phyloP scores from a whole-genome alignment of 30 jellyfish, hydroid and myxozoan genomes.

The Chironex yamaguchii region DNA sequence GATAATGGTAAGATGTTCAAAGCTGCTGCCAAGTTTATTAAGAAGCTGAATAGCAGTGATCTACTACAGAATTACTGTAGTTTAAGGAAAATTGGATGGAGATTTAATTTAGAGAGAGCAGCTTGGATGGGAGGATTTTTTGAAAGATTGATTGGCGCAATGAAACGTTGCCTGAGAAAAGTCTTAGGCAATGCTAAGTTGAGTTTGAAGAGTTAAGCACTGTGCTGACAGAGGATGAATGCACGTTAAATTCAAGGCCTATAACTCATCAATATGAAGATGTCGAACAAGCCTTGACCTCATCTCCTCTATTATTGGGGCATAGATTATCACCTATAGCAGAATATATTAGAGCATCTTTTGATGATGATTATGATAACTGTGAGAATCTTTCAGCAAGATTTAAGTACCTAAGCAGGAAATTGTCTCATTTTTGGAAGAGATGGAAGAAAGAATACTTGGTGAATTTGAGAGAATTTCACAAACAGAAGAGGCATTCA shows the following conservation, averaged over 20 bases:
- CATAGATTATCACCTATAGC: conserved; percentile 5
- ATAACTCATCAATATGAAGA: conserved; percentile 43
- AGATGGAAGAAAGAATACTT: too few relatives aligned
- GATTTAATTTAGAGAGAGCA: conserved; percentile 32
- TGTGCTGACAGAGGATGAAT: conserved; percentile 33
- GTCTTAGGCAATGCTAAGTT: conserved; percentile 5
- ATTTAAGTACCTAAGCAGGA: too few relatives aligned
- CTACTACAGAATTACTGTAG: too few relatives aligned
- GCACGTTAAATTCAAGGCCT: conserved; percentile 37
- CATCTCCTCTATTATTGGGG: conserved; percentile 53
- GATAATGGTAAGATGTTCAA: conserved; percentile 64
- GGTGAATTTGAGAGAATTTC: too few relatives aligned
- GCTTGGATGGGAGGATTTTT: conserved; percentile 78
- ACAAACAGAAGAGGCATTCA: too few relatives aligned
- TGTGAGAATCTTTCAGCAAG: too few relatives aligned
- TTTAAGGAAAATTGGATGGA: conserved; percentile 53
- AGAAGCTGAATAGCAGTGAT: too few relatives aligned
- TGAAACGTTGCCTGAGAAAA: conserved; percentile 36
- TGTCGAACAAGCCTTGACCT: conserved; percentile 20
- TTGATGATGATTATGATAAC: too few relatives aligned
- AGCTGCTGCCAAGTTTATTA: conserved; percentile 9
- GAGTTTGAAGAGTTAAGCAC: conserved; percentile 31
- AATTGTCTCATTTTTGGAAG: too few relatives aligned
- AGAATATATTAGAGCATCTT: neutral
- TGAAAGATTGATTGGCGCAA: conserved; percentile 44